A percentile compares a stretch with the other conserved stretches of the same genome.
These are phyloP conservation scores for Cancer borealis DNA, from an alignment of 2,888 invertebrate species.

Conservation along the genomic window DNA sequence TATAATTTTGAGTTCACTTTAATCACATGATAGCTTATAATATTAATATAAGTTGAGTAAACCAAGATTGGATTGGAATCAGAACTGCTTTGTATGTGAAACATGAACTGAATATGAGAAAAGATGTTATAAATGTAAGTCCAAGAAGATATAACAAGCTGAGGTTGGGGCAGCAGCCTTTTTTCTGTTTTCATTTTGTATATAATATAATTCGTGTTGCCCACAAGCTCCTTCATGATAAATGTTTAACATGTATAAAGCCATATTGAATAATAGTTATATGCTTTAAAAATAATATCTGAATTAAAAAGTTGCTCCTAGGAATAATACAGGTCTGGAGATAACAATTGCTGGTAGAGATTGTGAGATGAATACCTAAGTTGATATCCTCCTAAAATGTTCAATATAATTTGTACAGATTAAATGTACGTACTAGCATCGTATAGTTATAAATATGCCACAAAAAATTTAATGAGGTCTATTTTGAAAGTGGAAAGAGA, in stretches of 20 bases:
- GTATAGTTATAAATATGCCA: not conserved
- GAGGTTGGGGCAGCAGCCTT: not conserved
- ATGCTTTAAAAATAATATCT: not conserved
- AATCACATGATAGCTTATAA: conserved; percentile 7
- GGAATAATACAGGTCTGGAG: not conserved
- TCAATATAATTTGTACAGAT: not conserved
- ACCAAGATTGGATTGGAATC: not conserved
- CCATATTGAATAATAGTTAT: conserved; percentile 8
- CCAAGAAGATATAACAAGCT: not conserved
- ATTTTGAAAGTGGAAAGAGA: not conserved
- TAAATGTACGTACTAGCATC: not conserved
- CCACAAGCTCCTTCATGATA: conserved; percentile 10
- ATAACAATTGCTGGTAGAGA: not conserved
- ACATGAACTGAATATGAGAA: not conserved
- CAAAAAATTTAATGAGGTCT: not conserved
- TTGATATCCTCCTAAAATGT: not conserved
- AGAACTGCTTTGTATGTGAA: not conserved
- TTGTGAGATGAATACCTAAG: not conserved
- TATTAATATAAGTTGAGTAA: not conserved
- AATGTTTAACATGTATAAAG: conserved; percentile 22
- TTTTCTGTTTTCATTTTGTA: conserved; percentile 5
- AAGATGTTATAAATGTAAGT: not conserved
- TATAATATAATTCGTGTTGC: conserved; percentile 24
- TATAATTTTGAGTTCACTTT: conserved; percentile 5
- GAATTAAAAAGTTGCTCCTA: not conserved